Conservation (phyloP, 2,888 invertebrate genomes). For the Labia minor region DNA sequence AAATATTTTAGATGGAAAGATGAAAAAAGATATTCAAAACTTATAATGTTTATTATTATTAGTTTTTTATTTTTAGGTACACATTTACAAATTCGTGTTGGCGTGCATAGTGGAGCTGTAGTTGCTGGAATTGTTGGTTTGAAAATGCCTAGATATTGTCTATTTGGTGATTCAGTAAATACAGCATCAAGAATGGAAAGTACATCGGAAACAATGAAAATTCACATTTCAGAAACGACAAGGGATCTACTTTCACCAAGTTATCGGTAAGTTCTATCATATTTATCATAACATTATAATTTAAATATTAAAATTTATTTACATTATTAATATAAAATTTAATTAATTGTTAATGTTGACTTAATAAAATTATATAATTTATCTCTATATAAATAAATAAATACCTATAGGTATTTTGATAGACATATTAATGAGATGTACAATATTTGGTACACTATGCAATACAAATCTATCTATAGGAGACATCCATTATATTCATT, state of each 20-base stretch:
- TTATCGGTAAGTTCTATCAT: slow-evolving; percentile 38
- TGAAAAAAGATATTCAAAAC: no score
- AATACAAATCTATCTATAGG: no score
- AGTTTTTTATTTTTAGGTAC: slow-evolving; percentile 46
- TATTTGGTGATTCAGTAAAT: slow-evolving; percentile 85
- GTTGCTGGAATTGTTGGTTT: slow-evolving; percentile 89
- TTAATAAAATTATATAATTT: no score
- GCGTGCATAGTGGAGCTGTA: slow-evolving; percentile 56
- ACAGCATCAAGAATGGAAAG: slow-evolving; percentile 90
- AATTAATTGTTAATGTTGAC: background rate
- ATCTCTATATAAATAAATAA: no score
- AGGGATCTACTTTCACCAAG: slow-evolving; percentile 59
- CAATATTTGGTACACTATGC: no score
- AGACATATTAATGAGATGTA: no score
- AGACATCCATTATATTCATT: no score
- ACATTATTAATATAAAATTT: no score
- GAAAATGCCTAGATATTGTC: slow-evolving; percentile 79
- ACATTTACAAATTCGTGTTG: slow-evolving; percentile 71
- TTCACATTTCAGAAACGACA: slow-evolving; percentile 88
- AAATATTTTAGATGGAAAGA: no score
- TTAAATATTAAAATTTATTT: no score
- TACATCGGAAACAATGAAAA: slow-evolving; percentile 83
- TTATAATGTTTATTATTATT: background rate
- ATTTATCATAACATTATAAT: no score
- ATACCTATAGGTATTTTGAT: no score